These are phyloP conservation scores for Lypha dubia DNA, from an alignment of 2,888 invertebrate genomes.

Conservation along the genomic window DNA sequence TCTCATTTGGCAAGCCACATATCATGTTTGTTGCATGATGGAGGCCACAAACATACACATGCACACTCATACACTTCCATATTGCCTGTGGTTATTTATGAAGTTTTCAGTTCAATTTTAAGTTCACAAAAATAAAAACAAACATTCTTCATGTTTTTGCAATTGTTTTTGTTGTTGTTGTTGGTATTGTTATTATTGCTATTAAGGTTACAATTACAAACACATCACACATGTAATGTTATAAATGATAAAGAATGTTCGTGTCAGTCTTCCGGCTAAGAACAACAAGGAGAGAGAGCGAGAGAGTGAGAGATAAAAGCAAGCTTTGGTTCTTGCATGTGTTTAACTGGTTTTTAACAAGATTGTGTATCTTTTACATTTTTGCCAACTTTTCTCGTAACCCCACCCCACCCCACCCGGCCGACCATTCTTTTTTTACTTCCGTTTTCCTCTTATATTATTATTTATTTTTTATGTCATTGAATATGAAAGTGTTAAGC, in stretches of 20 bases:
- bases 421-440: not conserved
- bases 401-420: not conserved
- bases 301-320: not conserved
- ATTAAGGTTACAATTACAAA: slow-evolving; percentile 70
- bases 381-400: slow-evolving; percentile 54
- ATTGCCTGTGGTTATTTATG: slow-evolving; percentile 76
- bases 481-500: slow-evolving; percentile 44
- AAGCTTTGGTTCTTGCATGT: slow-evolving; percentile 4
- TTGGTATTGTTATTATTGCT: slow-evolving; percentile 55
- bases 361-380: slow-evolving; percentile 50
- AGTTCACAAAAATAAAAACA: slow-evolving; percentile 62
- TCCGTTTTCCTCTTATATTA: not conserved
- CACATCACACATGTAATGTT: slow-evolving; percentile 51
- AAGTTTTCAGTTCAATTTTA: slow-evolving; percentile 69
- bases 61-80: slow-evolving; percentile 73
- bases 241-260: slow-evolving; percentile 46
- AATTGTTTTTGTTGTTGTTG: slow-evolving; percentile 8
- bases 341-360: slow-evolving; percentile 33
- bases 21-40: slow-evolving; percentile 70
- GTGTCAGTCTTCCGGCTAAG: slow-evolving; percentile 13
- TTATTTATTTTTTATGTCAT: not conserved
- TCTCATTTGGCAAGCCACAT: slow-evolving; percentile 73
- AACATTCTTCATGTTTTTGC: slow-evolving; percentile 34
- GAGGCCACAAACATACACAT: slow-evolving; percentile 29
- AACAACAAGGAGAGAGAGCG: not conserved